Base-by-base conservation (phyloP, 2,113 vertebrate species). In the Gila orcuttii region DNA sequence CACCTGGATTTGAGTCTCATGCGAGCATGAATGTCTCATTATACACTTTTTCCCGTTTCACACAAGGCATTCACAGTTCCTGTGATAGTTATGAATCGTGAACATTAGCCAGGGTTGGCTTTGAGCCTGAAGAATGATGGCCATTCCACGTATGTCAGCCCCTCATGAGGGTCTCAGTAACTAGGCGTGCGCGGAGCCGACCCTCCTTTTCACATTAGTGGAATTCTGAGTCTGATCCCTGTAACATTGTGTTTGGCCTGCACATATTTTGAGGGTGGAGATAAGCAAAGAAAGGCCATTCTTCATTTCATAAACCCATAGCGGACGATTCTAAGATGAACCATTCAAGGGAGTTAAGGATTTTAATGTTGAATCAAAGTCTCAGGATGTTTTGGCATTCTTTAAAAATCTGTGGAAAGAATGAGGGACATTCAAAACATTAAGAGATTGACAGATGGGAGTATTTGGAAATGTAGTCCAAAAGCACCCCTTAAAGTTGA, bases 171-270 rank as follows among this genome's bases (percentile, higher is more conserved):
- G 62, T 55, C 60, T 83, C 55, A 69, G 74, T 77, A 79, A 36
- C 25, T 8, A 83, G 83, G 73, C 47, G 33, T 89, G 52, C 75
- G 39, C 33, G 2, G 59, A 68, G 36, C 33, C 12, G 68, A 83
- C 83, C 83, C 86, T 89, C 88, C 88, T 74, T 89, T 57, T 50
- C 66, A 59, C 66, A 87, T 89, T 86, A 79, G 39, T 89, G 83
- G 74, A 89, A 87, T 89, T 89, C 86, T 75, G 71, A 78, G 13
- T 79, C 15, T 85, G 74, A 85, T 39, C 79, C 57, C 21, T 62
- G 42, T 47, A 39, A 82, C 79, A 64, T 76, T 47, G 31, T 59
- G 13, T 64, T 82, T 89, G 78, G 76, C 73, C 75, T 62, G 64
- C 82, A 77, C 69, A 80, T 82, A 60, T 84, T 39, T 36, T 79